Percentiles rank a stretch among this genome's conserved stretches.
Conservation (phyloP, 2,113 vertebrate species). For the Phylloscopus trochilus region DNA sequence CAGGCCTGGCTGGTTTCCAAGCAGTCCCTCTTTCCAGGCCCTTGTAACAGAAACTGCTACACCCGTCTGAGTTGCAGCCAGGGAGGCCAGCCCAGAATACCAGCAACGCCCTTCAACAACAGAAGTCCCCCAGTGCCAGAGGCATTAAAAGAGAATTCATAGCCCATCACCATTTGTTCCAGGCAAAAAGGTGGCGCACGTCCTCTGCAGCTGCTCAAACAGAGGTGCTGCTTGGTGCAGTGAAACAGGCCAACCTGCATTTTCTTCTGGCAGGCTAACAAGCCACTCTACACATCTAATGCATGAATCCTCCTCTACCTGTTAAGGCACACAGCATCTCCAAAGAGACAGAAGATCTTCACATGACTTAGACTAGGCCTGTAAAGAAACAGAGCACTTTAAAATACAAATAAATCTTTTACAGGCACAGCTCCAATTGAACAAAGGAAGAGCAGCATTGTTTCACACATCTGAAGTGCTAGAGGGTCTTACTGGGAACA, state of each 20-base stretch:
- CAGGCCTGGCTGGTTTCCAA: neutral
- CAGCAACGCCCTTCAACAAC: neutral
- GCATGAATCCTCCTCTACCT: neutral
- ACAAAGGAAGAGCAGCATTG: neutral
- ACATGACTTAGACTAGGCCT: neutral
- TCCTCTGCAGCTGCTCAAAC: neutral
- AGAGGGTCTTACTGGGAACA: neutral
- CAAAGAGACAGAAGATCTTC: neutral
- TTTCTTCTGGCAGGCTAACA: neutral
- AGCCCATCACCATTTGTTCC: neutral
- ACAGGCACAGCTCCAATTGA: neutral
- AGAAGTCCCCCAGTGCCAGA: neutral
- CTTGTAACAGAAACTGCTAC: slow-evolving; percentile 48
- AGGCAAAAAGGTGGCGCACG: neutral
- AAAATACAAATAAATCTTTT: neutral
- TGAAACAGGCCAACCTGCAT: neutral
- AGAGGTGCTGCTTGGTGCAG: neutral
- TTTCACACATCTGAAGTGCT: neutral
- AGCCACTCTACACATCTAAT: neutral
- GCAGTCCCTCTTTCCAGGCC: slow-evolving; percentile 3
- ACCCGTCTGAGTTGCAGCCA: neutral
- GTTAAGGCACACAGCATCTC: neutral
- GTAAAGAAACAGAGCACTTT: neutral
- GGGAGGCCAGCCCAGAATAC: neutral
- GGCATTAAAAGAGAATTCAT: slow-evolving; percentile 17